Evolutionary conservation across 2,797 vertebrate species (phyloP).

Genomic region (Eidolon dupreanum): DNA sequence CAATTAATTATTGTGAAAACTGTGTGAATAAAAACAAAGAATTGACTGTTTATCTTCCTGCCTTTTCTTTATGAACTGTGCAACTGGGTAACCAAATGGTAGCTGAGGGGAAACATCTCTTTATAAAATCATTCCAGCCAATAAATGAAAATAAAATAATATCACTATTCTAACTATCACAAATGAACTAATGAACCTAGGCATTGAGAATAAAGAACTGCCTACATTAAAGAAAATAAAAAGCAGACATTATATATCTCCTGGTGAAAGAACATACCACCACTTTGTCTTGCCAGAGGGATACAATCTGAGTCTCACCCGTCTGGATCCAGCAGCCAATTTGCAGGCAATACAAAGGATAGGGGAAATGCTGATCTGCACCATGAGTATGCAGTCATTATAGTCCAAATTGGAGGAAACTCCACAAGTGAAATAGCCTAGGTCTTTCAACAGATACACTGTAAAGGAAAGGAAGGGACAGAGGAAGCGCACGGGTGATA

Average conservation of each 20-base stretch:
- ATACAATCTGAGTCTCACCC: neutral
- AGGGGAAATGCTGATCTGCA: neutral
- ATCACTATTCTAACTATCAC: neutral
- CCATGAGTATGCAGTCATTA: too few relatives aligned
- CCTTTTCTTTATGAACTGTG: neutral
- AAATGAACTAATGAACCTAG: neutral
- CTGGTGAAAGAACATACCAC: neutral
- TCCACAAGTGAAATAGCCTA: neutral
- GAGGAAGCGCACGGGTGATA: neutral
- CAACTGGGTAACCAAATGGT: neutral
- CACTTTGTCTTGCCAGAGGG: neutral
- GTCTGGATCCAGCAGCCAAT: neutral
- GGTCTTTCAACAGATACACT: neutral
- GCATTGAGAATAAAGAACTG: neutral
- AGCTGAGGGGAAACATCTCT: neutral
- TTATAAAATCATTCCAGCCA: neutral
- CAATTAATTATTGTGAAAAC: conserved; percentile 18
- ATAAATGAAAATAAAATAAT: neutral
- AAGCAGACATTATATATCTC: neutral
- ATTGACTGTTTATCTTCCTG: neutral
- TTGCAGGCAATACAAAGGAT: neutral
- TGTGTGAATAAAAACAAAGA: conserved; percentile 11
- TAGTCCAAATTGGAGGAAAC: neutral
- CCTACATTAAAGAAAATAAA: neutral
- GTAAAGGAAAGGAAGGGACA: neutral